Conservation (phyloP, 1,140 invertebrate species). For the Onthophagus taurus region DNA sequence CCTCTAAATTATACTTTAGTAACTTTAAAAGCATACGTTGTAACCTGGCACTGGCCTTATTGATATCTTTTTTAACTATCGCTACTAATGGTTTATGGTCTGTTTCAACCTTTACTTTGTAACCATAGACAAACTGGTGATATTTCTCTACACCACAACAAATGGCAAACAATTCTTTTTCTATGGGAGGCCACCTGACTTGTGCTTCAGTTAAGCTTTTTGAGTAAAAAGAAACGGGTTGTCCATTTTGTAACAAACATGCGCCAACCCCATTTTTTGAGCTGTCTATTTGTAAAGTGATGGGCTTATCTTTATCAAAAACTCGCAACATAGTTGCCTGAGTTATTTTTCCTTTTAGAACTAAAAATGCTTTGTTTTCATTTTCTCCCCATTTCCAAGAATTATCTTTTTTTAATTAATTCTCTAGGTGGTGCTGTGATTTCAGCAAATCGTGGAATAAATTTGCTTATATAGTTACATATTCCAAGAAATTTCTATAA, state of each 20-base stretch:
- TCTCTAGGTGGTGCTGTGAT: too few relatives aligned
- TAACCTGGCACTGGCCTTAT: not conserved
- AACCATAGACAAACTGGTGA: conserved; percentile 1
- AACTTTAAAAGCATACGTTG: not conserved
- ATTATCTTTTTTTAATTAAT: too few relatives aligned
- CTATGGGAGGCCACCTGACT: not conserved
- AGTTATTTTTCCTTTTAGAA: too few relatives aligned
- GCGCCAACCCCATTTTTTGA: not conserved
- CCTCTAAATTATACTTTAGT: conserved; percentile 20
- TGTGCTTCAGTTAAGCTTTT: not conserved
- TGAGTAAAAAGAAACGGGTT: not conserved
- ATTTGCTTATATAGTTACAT: too few relatives aligned
- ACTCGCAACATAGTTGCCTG: too few relatives aligned
- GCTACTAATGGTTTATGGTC: not conserved
- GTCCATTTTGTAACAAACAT: conserved; percentile 1
- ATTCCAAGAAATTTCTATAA: too few relatives aligned
- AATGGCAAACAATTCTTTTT: conserved; percentile 4
- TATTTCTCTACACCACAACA: not conserved
- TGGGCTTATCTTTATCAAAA: too few relatives aligned
- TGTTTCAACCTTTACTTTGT: not conserved
- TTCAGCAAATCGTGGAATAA: too few relatives aligned
- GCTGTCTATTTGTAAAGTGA: conserved; percentile 32
- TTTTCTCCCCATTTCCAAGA: too few relatives aligned
- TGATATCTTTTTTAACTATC: conserved; percentile 1
- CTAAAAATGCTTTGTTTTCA: too few relatives aligned